Evolutionary conservation across 2,113 vertebrate species (phyloP).

Genomic region (Xenopus borealis): DNA sequence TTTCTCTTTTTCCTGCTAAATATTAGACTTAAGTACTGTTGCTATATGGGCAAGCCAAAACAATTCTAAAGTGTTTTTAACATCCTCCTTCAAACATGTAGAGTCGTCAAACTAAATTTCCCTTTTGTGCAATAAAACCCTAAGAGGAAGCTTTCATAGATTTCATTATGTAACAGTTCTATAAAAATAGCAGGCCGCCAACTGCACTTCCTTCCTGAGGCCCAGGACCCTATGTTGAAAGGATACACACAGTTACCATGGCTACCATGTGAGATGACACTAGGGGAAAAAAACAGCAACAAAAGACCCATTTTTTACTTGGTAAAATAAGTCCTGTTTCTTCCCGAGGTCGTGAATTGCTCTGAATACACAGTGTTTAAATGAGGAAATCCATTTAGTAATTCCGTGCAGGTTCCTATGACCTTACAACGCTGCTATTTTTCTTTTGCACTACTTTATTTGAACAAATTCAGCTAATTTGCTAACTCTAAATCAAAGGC

Average conservation of each 20-base stretch:
- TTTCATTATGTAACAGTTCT: constrained; percentile 77
- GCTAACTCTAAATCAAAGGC: not conserved
- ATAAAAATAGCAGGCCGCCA: constrained; percentile 74
- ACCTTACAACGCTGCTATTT: constrained; percentile 56
- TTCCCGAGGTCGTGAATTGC: constrained; percentile 56
- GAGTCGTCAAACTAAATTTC: constrained; percentile 86
- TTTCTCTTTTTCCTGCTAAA: constrained; percentile 57
- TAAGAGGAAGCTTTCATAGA: constrained; percentile 76
- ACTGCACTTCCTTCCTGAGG: constrained; percentile 79
- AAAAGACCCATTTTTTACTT: constrained; percentile 75
- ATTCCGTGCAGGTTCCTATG: constrained; percentile 67
- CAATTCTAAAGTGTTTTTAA: constrained; percentile 67
- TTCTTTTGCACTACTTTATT: constrained; percentile 33
- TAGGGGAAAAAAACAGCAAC: constrained; percentile 65
- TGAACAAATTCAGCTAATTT: not conserved
- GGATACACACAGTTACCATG: constrained; percentile 69
- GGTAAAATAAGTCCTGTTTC: constrained; percentile 71
- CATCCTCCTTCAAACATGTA: constrained; percentile 69
- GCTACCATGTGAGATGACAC: constrained; percentile 78
- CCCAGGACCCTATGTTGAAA: constrained; percentile 73
- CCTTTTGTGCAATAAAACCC: constrained; percentile 77
- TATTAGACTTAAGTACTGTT: constrained; percentile 62
- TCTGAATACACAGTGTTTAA: constrained; percentile 62
- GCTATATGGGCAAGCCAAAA: constrained; percentile 57
- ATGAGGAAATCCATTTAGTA: constrained; percentile 55